Evolutionary conservation across 2,888 invertebrate genomes (phyloP), one percentile per base, ranked within the genome.

Genomic region (Perdita meconis): DNA sequence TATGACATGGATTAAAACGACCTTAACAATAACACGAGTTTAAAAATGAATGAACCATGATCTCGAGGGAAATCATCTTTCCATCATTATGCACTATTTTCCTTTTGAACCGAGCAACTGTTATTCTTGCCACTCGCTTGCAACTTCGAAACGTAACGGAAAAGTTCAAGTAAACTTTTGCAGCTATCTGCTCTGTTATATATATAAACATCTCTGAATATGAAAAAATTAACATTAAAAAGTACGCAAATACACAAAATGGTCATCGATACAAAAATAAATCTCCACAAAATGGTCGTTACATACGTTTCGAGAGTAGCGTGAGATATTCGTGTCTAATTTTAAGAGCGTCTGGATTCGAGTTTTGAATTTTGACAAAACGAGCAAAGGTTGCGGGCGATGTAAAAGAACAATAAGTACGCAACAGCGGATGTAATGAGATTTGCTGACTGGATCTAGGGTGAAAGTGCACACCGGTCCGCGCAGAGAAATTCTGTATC

Each of bases 401-500:
- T 44, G 1, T 22, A 30, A 19, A 13, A 38, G 59, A 34, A 65
- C 10, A 42, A 55, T 75, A 76, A 73, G 66, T 67, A 73, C 60
- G 63, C 56, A 63, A 76, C 30, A 51, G 36, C 60, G 40, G 65
- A 60, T 42, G 34, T 53, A 57, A 63, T 38, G 59, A 53, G 36
- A 36, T 51, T 59, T 55, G 19, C 24, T 59, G 77, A 64, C 74
- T 77, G 74, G 59, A 44, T 74, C 74, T 77, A 59, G 68, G 44
- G 40, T 68, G 60, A 74, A 77, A 36, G 53, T 63, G 22, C 47
- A 60, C 47, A 65, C 67, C 68, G 77, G 77, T 47, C 77, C 77
- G 77, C 64, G 77, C 77, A 77, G 77, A 77, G 77, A 68, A 74
- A 74, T 77, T 77, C 74, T 53, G 77, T 68, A 74, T 40, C 74